phyloP scores from a whole-genome alignment of 2,113 vertebrate genomes.

The Promerops cafer region DNA sequence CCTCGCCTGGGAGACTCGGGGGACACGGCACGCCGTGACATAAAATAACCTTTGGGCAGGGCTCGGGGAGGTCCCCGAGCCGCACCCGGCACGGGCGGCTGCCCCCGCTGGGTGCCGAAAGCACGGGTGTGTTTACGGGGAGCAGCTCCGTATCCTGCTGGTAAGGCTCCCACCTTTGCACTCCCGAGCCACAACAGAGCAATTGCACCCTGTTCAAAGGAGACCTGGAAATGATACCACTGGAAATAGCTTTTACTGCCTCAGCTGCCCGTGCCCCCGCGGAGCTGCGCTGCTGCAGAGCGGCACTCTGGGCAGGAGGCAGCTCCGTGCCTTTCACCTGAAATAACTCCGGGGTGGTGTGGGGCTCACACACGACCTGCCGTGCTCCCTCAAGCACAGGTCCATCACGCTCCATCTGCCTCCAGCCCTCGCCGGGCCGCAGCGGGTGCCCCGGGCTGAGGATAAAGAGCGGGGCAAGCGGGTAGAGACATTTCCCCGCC shows the following conservation, averaged over 20 bases:
- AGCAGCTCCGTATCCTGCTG: neutral
- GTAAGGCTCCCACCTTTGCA: neutral
- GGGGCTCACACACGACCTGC: neutral
- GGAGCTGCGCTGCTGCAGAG: neutral
- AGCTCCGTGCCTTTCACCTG: neutral
- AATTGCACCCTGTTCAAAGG: neutral
- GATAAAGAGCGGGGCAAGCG: neutral
- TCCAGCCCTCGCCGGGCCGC: fast-evolving
- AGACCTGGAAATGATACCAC: fast-evolving
- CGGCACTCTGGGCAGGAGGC: neutral
- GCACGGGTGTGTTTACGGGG: neutral
- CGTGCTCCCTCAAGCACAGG: fast-evolving
- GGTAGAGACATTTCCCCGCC: neutral
- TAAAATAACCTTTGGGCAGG: neutral
- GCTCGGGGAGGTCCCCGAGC: neutral
- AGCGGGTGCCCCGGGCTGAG: neutral
- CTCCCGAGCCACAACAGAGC: neutral
- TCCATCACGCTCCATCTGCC: fast-evolving
- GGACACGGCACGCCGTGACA: fast-evolving
- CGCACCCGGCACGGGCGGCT: neutral
- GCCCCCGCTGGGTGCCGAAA: neutral
- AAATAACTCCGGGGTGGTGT: neutral
- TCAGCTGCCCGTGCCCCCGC: fast-evolving
- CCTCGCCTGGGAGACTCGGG: fast-evolving
- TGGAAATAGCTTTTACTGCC: neutral